Evolutionary conservation across 1,140 invertebrate genomes (phyloP).

Genomic region (Paralvinella palmiformis): DNA sequence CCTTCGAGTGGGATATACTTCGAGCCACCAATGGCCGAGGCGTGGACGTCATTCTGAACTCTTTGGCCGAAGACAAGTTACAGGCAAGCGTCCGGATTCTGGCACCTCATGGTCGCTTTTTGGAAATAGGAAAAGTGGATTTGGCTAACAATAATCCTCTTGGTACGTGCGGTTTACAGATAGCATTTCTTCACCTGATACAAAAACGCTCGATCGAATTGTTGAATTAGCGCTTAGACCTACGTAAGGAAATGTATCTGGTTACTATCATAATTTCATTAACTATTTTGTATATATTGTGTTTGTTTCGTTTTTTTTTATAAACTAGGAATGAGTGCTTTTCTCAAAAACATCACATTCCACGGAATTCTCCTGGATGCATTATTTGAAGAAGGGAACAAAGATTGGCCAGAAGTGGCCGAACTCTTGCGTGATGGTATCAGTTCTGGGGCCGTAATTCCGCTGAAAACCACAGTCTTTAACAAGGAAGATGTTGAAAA

Average conservation of each 20-base stretch:
- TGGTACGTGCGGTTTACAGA: no score
- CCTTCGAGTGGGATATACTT: not conserved
- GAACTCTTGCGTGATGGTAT: conserved; percentile 74
- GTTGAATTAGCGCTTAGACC: no score
- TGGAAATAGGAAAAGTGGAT: conserved; percentile 96
- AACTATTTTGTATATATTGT: no score
- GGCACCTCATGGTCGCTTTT: conserved; percentile 81
- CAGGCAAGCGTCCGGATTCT: conserved; percentile 86
- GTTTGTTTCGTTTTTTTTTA: no score
- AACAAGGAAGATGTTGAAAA: conserved; percentile 77
- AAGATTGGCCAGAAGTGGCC: conserved; percentile 68
- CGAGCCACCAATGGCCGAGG: conserved; percentile 53
- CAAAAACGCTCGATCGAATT: no score
- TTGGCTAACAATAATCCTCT: conserved; percentile 80
- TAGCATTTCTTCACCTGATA: no score
- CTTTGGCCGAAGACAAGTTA: conserved; percentile 86
- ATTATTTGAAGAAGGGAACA: conserved; percentile 65
- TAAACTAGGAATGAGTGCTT: conserved; percentile 67
- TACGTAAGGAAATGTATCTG: no score
- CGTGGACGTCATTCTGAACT: conserved; percentile 91
- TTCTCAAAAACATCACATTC: conserved; percentile 94
- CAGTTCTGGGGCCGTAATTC: conserved; percentile 72
- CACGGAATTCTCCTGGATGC: conserved; percentile 92
- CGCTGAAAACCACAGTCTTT: conserved; percentile 75
- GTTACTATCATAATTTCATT: no score